Base-by-base conservation (phyloP, 2,888 invertebrate species). In the Xiphydria camelus region DNA sequence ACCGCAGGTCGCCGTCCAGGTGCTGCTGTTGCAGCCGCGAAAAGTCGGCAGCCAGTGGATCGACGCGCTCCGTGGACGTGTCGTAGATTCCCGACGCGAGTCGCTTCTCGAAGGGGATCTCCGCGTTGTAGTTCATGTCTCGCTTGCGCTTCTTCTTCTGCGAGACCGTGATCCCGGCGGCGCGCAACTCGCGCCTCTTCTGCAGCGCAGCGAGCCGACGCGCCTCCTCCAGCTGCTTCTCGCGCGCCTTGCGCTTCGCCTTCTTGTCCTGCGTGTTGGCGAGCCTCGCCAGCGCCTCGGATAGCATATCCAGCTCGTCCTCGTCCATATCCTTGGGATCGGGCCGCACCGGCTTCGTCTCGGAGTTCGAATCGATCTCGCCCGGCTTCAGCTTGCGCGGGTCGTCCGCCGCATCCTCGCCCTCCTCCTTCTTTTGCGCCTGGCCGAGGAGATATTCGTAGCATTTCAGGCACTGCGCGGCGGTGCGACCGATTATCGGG, bases 301-400 rank as follows among this genome's bases (percentile, higher is more conserved):
- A 97, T 53, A 99, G 77, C 99, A 99, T 99, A 78, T 99, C 99
- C 76, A 99, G 77, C 77, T 99, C 94, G 83, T 99, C 98, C 84
- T 99, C 98, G 77, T 99, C 99, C 99, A 99, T 99, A 71, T 99
- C 99, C 66, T 98, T 94, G 2, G 98, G 98, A 79, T 99, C 99
- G 1, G 99, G 99, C 38, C 98, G 82, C 0, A 99, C 99, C 2
- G 99, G 99, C 76, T 99, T 99, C 0, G 98, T 99, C 78, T 99
- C 99, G 6, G 99, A 99, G 78, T 98, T 98, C 0, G 99, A 99
- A 79, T 99, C 99, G 66, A 99, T 99, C 80, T 99, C 99, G 18
- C 99, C 99, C 0, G 98, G 98, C 73, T 96, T 96, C 29, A 99
- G 80, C 74, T 98, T 98, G 22, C 98, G 83, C 0, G 98, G 97